Percentiles rank a stretch among this genome's conserved stretches.
Conservation (phyloP, 2,888 invertebrate species). For the Tenthredo distinguenda region DNA sequence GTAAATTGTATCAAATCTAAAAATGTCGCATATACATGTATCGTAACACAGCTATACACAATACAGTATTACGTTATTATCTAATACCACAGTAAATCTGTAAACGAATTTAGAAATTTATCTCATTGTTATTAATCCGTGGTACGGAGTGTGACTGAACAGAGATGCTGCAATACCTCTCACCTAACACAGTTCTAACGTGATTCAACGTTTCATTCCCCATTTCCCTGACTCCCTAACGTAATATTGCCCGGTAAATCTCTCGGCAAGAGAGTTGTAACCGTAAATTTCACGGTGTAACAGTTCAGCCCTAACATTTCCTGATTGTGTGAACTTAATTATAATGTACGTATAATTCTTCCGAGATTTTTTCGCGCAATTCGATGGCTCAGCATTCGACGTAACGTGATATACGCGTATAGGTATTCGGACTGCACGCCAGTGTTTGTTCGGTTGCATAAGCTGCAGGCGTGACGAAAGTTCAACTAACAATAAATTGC, state of each 20-base stretch:
- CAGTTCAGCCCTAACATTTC: slow-evolving; percentile 20
- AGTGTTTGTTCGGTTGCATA: slow-evolving; percentile 22
- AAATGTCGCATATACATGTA: not conserved
- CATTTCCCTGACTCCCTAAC: not conserved
- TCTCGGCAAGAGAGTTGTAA: slow-evolving; percentile 20
- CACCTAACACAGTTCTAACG: not conserved
- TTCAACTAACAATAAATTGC: not conserved
- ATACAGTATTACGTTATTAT: not conserved
- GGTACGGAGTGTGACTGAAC: not conserved
- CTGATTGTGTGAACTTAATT: slow-evolving; percentile 41
- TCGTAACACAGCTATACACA: not conserved
- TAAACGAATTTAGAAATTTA: not conserved
- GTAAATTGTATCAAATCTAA: not conserved
- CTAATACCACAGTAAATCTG: not conserved
- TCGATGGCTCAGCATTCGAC: not conserved
- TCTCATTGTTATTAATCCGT: not conserved
- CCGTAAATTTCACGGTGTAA: slow-evolving; percentile 41
- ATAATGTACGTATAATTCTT: slow-evolving; percentile 9
- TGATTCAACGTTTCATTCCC: slow-evolving; percentile 35
- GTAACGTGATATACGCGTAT: not conserved
- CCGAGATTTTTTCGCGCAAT: not conserved
- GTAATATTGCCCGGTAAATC: slow-evolving; percentile 31
- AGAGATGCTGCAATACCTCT: not conserved
- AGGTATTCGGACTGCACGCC: not conserved
- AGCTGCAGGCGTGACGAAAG: not conserved